Conservation (phyloP, 1,140 invertebrate species). For the Drosophila repleta region DNA sequence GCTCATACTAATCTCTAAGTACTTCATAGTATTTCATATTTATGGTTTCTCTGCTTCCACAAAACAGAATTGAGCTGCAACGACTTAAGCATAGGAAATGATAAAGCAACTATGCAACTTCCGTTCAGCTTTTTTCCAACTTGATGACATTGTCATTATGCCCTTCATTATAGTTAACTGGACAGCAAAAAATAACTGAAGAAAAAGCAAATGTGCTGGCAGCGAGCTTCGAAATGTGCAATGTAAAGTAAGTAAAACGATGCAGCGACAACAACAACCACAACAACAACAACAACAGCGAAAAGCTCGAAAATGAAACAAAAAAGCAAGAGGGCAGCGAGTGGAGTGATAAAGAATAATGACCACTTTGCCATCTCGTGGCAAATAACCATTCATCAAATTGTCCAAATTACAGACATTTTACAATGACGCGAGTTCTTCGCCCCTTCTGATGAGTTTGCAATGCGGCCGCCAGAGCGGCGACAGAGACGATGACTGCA, state of each 20-base stretch:
- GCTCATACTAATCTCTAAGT: too few relatives aligned
- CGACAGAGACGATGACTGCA: conserved; percentile 63
- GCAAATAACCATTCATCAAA: conserved; percentile 84
- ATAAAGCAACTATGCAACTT: conserved; percentile 27
- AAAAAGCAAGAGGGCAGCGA: conserved; percentile 13
- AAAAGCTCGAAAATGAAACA: conserved; percentile 44
- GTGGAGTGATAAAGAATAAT: conserved; percentile 79
- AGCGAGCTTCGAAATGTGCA: conserved; percentile 51
- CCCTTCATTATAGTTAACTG: conserved; percentile 26
- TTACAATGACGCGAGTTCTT: conserved; percentile 76
- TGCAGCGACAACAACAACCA: conserved; percentile 46
- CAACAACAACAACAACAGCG: conserved; percentile 13
- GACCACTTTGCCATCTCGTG: conserved; percentile 84
- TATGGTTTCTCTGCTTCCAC: background rate
- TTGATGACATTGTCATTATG: conserved; percentile 43
- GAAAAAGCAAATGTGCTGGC: conserved; percentile 21
- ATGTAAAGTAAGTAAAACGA: conserved; percentile 67
- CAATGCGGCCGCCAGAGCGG: conserved; percentile 52
- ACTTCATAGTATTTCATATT: background rate
- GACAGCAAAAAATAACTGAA: conserved; percentile 22
- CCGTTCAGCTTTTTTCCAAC: background rate
- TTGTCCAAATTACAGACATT: conserved; percentile 84
- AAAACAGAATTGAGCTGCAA: background rate
- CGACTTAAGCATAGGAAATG: conserved; percentile 21
- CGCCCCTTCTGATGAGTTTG: conserved; percentile 45